phyloP scores from a whole-genome alignment of 53 echinoderm and acorn worm species.

The Luidia sarsii region DNA sequence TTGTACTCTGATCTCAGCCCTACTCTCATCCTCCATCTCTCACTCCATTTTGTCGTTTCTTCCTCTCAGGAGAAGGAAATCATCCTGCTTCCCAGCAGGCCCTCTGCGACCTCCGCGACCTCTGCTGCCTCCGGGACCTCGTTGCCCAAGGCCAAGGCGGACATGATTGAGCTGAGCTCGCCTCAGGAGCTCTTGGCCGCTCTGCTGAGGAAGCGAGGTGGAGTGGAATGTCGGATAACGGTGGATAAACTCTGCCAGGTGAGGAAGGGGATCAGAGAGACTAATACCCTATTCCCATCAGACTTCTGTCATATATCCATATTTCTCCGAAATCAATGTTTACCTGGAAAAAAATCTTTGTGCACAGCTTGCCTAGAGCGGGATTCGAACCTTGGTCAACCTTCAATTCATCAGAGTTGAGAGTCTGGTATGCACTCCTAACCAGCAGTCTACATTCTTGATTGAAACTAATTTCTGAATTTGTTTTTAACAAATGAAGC shows the following conservation, averaged over 20 bases:
- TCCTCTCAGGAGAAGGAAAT: conserved; percentile 64
- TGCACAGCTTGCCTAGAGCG: no score
- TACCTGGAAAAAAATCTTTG: no score
- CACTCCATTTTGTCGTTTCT: no score
- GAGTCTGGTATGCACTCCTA: no score
- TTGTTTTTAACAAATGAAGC: no score
- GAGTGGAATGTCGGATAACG: conserved; percentile 43
- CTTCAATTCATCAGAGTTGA: no score
- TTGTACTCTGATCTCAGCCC: no score
- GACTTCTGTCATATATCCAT: not conserved
- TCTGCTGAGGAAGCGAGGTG: conserved; percentile 77
- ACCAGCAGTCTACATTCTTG: no score
- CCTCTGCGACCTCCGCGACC: conserved; percentile 12
- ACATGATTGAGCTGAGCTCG: conserved; percentile 83
- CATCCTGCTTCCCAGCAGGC: conserved; percentile 61
- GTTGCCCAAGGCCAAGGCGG: conserved; percentile 52
- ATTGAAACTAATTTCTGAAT: no score
- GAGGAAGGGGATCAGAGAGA: not conserved
- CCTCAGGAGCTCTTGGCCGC: conserved; percentile 80
- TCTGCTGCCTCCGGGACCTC: not conserved
- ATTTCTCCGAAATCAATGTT: not conserved
- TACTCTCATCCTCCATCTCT: no score
- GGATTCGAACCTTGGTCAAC: no score
- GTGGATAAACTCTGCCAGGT: conserved; percentile 94
- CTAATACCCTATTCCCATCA: not conserved